These are phyloP conservation scores for Ichneumoninae sp. DNA, from an alignment of 2,888 invertebrate genomes.

Conservation along the genomic window DNA sequence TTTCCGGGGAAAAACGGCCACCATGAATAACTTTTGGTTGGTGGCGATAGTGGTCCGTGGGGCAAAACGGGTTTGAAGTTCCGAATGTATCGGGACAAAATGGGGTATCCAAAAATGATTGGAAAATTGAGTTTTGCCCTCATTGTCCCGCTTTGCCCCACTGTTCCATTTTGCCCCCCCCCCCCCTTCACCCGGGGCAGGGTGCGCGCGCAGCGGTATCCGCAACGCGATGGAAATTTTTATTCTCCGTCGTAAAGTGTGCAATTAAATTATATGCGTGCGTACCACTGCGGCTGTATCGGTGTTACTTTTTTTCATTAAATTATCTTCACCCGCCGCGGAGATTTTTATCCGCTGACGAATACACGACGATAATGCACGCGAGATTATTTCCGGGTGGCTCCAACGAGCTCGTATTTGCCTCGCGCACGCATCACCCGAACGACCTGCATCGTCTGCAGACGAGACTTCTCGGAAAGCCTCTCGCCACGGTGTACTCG, in stretches of 20 bases:
- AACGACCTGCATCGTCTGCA: background rate
- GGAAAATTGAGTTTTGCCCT: too few relatives aligned
- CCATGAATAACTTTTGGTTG: too few relatives aligned
- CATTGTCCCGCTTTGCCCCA: too few relatives aligned
- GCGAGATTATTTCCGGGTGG: background rate
- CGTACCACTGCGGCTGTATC: background rate
- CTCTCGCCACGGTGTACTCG: background rate
- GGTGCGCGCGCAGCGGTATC: background rate
- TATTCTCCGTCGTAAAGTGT: background rate
- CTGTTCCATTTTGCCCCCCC: too few relatives aligned
- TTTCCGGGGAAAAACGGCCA: too few relatives aligned
- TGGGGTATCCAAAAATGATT: too few relatives aligned
- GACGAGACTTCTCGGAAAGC: constrained; percentile 3
- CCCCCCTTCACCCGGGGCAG: background rate
- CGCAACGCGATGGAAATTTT: background rate
- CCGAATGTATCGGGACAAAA: too few relatives aligned
- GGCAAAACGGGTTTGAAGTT: too few relatives aligned
- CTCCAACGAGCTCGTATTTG: background rate
- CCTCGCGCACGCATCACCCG: background rate
- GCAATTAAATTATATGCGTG: background rate
- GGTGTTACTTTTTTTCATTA: background rate
- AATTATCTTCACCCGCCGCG: background rate
- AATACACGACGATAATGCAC: background rate
- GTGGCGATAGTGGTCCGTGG: too few relatives aligned
- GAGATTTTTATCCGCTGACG: background rate